Conservation (phyloP, 2,797 vertebrate genomes). For the Hoplostethus mediterraneus region DNA sequence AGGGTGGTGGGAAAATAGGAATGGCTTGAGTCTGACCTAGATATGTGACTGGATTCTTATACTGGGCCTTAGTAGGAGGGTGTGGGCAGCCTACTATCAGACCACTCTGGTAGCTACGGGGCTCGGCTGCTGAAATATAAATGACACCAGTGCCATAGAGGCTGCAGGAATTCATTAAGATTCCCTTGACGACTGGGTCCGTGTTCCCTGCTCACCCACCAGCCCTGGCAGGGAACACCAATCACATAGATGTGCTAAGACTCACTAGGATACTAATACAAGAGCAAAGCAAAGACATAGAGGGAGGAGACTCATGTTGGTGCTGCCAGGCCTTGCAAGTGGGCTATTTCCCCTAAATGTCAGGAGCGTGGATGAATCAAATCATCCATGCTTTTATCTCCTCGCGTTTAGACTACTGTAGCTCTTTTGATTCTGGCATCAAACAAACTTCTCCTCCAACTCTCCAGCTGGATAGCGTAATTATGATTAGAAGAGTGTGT, state of each 20-base stretch:
- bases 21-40: constrained; percentile 44
- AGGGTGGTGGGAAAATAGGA: constrained; percentile 3
- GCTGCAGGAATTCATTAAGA: constrained; percentile 66
- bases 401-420: too few species aligned
- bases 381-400: not conserved
- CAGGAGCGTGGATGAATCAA: not conserved
- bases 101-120: constrained; percentile 42
- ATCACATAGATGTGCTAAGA: constrained; percentile 2
- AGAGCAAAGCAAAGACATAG: constrained; percentile 16
- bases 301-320: not conserved
- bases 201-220: constrained; percentile 22
- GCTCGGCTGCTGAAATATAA: constrained; percentile 73
- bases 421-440: too few species aligned
- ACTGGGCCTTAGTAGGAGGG: constrained; percentile 29
- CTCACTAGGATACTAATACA: constrained; percentile 22
- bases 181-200: constrained; percentile 47
- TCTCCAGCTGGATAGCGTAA: not conserved
- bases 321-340: not conserved
- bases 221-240: constrained; percentile 17
- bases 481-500: not conserved
- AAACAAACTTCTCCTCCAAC: too few species aligned
- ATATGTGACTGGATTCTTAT: constrained; percentile 27
- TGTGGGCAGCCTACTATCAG: constrained; percentile 13
- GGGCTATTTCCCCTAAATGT: constrained; percentile 6
- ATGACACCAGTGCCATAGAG: constrained; percentile 54